These are phyloP conservation scores for Mystacornis crossleyi DNA, from an alignment of 2,113 vertebrate species.

Conservation along the genomic window DNA sequence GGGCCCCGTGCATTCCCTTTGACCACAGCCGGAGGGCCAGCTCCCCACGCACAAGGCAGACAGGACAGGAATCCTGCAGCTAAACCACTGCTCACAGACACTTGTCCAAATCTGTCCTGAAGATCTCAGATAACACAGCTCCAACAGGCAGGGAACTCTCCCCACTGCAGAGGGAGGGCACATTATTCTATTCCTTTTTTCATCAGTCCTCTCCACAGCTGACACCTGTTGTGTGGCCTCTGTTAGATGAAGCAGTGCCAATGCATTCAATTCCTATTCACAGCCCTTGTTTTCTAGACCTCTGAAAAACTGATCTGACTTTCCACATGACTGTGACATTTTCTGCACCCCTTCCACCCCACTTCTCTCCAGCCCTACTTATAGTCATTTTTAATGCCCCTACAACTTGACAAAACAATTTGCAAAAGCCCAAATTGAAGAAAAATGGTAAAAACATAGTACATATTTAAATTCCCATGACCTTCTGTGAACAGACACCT, in stretches of 20 bases:
- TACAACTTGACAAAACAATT: background rate
- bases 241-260: background rate
- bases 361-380: background rate
- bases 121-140: background rate
- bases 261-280: background rate
- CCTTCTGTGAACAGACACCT: background rate
- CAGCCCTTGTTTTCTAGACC: background rate
- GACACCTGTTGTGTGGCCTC: background rate
- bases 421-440: background rate
- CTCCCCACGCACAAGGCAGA: background rate
- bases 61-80: background rate
- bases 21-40: accelerated
- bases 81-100: accelerated
- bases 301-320: background rate
- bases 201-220: too few relatives aligned
- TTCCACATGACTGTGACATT: background rate
- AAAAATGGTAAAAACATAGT: background rate
- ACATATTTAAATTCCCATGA: background rate
- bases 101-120: background rate
- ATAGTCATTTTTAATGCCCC: background rate
- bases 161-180: background rate
- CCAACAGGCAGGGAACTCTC: background rate
- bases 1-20: background rate
- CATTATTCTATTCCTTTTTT: background rate
- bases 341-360: background rate